Base-by-base conservation (phyloP, 2,113 vertebrate species). In the Gobio gobio region DNA sequence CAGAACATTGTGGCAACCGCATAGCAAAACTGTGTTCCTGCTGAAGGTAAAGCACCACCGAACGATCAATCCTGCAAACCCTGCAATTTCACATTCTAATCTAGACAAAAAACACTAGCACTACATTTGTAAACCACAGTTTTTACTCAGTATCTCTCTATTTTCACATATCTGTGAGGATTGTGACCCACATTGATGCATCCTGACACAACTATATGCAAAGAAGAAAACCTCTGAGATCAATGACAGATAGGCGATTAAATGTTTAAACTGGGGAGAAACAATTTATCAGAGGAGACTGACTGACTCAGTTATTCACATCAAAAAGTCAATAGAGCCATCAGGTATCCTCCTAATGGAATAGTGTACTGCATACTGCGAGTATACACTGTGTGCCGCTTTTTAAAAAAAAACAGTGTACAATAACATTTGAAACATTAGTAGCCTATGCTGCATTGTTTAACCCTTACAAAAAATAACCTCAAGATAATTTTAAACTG, bases 11-110 rank as follows among this genome's bases (percentile, higher is more conserved):
- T 58, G 18, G n/a, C 59, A 63, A 63, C 54, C 20, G 54, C 54
- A 49, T 49, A 56, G 54, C 54, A 56, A 56, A 26, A 64, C 61
- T 26, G 8, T 14, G 24, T n/a, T 73, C 68, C 68, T 22, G 70
- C 70, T 73, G 22, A 47, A 24, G 2, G 22, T n/a, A 73, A 72
- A 45, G 36, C 70, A 24, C 3, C 20, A 5, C 68, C 5, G 20
- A 73, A 73, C 0, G 2, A 73, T 22, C 45, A 76, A 51, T 51
- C 26, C 47, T 10, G 49, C 24, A 33, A 54, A 77, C 24, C 18
- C 49, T 77, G 47, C 36, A 77, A 56, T 77, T 56, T 77, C 22
- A 10, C n/a, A 77, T 26, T 36, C 74, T 76, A 76, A 24, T 36
- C 74, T 76, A 76, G 24, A 54, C 24, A 33, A 54, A 3, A 33